phyloP scores from a whole-genome alignment of 2,888 invertebrate genomes.

The Spisula subtruncata region DNA sequence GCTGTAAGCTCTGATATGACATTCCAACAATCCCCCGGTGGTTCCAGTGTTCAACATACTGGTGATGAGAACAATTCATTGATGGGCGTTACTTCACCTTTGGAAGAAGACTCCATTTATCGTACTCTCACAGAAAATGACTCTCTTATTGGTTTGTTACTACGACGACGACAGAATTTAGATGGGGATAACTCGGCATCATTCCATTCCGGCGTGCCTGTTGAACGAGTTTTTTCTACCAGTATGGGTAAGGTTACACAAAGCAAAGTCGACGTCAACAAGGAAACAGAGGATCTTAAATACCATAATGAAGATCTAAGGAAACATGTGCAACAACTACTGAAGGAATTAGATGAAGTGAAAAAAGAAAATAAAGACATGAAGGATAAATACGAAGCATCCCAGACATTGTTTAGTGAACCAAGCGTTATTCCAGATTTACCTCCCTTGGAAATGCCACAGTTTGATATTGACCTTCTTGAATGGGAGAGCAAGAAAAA shows the following conservation, averaged over 20 bases:
- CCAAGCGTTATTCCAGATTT: slow-evolving; percentile 89
- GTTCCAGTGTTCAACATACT: slow-evolving; percentile 29
- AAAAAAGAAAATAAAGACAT: slow-evolving; percentile 74
- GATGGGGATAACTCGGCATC: slow-evolving; percentile 56
- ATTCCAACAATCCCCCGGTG: slow-evolving; percentile 39
- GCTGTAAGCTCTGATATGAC: slow-evolving; percentile 47
- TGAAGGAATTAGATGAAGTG: slow-evolving; percentile 80
- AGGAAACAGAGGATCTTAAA: slow-evolving; percentile 81
- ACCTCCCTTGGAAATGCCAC: slow-evolving; percentile 90
- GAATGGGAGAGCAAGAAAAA: slow-evolving; percentile 52
- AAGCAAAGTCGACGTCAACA: slow-evolving; percentile 26
- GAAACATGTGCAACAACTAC: slow-evolving; percentile 79
- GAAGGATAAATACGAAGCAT: slow-evolving; percentile 61
- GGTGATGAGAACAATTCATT: slow-evolving; percentile 35
- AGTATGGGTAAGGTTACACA: background rate
- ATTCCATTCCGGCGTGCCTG: slow-evolving; percentile 72
- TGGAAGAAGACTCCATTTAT: slow-evolving; percentile 65
- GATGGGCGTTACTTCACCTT: slow-evolving; percentile 40
- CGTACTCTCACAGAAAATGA: slow-evolving; percentile 68
- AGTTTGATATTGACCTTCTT: slow-evolving; percentile 89
- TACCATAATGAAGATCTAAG: slow-evolving; percentile 84
- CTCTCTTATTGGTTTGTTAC: slow-evolving; percentile 65
- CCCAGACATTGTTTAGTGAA: slow-evolving; percentile 78
- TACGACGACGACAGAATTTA: slow-evolving; percentile 64
- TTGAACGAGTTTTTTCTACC: slow-evolving; percentile 67